Evolutionary conservation across 2,888 invertebrate genomes (phyloP).

Genomic region (Geotrupes spiniger): DNA sequence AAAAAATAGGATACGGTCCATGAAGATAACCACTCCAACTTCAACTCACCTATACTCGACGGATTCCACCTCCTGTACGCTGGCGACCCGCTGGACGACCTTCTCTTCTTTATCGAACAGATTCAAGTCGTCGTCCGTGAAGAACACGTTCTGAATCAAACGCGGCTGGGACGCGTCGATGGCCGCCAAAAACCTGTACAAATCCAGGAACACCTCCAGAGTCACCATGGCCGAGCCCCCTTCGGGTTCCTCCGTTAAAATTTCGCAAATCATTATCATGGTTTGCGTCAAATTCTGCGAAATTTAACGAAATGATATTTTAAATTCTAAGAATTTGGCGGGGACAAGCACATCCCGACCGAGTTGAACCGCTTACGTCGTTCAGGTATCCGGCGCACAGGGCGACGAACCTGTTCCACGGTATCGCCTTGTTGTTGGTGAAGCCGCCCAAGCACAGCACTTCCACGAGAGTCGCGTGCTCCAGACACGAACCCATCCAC

Average conservation of each 20-base stretch:
- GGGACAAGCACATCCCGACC: too few relatives aligned
- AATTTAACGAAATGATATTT: not conserved
- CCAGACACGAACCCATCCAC: slow-evolving; percentile 67
- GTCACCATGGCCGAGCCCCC: slow-evolving; percentile 77
- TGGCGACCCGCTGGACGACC: slow-evolving; percentile 6
- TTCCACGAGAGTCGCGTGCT: slow-evolving; percentile 62
- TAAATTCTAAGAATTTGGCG: not conserved
- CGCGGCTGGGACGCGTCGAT: slow-evolving; percentile 55
- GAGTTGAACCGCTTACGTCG: slow-evolving; percentile 54
- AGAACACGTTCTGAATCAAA: slow-evolving; percentile 40
- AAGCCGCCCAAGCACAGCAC: slow-evolving; percentile 72
- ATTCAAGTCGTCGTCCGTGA: slow-evolving; percentile 41
- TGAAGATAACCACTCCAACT: too few relatives aligned
- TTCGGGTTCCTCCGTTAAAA: slow-evolving; percentile 78
- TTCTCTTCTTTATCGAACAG: slow-evolving; percentile 26
- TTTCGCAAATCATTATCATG: slow-evolving; percentile 77
- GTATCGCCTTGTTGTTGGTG: slow-evolving; percentile 59
- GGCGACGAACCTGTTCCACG: slow-evolving; percentile 71
- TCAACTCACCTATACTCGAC: slow-evolving; percentile 10
- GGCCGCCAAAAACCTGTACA: slow-evolving; percentile 58
- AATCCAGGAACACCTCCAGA: slow-evolving; percentile 58
- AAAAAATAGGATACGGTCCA: too few relatives aligned
- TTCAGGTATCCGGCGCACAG: slow-evolving; percentile 68
- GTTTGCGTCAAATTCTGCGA: slow-evolving; percentile 68
- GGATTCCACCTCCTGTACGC: not conserved